These are phyloP conservation scores for Parazoanthus swiftii DNA, from an alignment of 92 coral and sea anemone genomes.

Conservation along the genomic window DNA sequence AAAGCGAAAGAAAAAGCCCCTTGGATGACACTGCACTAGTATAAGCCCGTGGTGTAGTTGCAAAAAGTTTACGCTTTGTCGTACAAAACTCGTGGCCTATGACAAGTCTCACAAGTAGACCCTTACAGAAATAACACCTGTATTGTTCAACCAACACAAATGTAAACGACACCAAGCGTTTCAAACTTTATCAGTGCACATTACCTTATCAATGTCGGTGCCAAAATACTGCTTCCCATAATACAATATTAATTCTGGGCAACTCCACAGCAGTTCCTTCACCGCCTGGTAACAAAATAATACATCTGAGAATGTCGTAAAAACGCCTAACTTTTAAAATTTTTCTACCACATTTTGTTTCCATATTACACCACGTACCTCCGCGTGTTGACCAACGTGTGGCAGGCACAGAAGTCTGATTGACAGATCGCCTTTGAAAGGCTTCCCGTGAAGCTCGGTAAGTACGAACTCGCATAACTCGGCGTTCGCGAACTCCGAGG, in stretches of 20 bases:
- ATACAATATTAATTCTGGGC: conserved; percentile 55
- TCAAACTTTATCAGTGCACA: not conserved
- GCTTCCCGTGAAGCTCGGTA: conserved; percentile 58
- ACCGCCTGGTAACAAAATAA: conserved; percentile 1
- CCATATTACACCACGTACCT: conserved; percentile 57
- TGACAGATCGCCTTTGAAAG: conserved; percentile 60
- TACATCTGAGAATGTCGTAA: not conserved
- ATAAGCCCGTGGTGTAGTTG: no score
- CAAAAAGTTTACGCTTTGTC: no score
- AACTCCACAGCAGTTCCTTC: conserved; percentile 25
- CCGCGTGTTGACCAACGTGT: conserved; percentile 60
- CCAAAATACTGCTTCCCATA: conserved; percentile 62
- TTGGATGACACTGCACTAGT: no score
- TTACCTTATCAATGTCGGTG: conserved; percentile 71
- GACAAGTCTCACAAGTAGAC: no score
- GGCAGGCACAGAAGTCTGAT: conserved; percentile 78
- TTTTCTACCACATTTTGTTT: not conserved
- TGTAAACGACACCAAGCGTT: no score
- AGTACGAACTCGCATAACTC: conserved; percentile 69
- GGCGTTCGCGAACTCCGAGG: conserved; percentile 67
- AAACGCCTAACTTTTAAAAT: no score
- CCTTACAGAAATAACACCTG: no score
- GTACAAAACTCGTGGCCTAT: no score
- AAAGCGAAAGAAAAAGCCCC: no score
- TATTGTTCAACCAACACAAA: no score